Percentiles rank a stretch among this genome's conserved stretches.
Conservation (phyloP, 2,113 vertebrate species). For the Willisornis vidua region DNA sequence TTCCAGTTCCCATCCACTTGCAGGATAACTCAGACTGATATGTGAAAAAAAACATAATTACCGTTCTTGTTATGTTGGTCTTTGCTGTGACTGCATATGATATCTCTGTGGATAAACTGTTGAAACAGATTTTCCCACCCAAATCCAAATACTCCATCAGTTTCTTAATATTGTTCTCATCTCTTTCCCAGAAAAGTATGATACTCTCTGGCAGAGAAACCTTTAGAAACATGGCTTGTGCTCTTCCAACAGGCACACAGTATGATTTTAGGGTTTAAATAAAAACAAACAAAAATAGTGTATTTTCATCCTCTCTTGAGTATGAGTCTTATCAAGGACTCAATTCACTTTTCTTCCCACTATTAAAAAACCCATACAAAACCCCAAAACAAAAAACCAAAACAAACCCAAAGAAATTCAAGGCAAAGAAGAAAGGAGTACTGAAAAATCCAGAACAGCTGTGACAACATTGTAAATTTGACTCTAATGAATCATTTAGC, state of each 20-base stretch:
- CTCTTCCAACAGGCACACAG: fast-evolving
- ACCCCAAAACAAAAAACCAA: background rate
- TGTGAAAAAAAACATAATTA: background rate
- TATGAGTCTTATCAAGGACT: background rate
- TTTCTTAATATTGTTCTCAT: background rate
- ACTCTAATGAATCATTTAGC: background rate
- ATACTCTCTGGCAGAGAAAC: background rate
- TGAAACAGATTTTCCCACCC: background rate
- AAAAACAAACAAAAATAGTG: background rate
- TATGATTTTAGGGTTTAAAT: background rate
- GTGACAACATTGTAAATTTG: background rate
- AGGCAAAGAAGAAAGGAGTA: background rate
- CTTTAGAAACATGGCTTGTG: background rate
- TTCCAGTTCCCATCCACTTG: background rate
- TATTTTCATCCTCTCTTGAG: background rate
- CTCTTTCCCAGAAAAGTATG: background rate
- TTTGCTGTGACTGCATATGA: background rate
- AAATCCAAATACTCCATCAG: background rate
- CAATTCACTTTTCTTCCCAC: background rate
- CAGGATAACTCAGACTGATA: background rate
- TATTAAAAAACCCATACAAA: background rate
- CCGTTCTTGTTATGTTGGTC: background rate
- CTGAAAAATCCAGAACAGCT: background rate
- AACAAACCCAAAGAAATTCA: background rate
- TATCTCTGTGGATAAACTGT: background rate